Evolutionary conservation across 2,113 vertebrate species (phyloP).

Genomic region (Pseudorectes ferrugineus): DNA sequence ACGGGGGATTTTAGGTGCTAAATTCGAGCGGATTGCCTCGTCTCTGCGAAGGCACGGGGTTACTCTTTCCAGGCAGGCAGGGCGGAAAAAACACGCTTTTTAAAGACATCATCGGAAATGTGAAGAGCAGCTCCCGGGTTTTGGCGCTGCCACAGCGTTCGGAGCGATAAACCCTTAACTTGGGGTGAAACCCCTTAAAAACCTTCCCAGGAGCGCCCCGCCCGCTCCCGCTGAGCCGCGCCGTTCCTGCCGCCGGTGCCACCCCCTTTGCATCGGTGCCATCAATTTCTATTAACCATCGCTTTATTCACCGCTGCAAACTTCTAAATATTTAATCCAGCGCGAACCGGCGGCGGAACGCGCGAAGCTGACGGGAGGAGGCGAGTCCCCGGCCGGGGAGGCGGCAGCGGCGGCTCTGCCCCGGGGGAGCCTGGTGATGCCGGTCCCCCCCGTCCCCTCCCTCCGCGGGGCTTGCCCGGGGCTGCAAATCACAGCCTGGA

Average conservation of each 20-base stretch:
- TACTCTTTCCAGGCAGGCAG: neutral
- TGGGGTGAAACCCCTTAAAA: slow-evolving; percentile 22
- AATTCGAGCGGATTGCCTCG: neutral
- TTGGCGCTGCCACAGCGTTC: neutral
- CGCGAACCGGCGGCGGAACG: slow-evolving; percentile 17
- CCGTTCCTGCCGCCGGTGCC: neutral
- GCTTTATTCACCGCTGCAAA: slow-evolving; percentile 60
- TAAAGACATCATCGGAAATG: neutral
- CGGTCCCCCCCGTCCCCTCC: neutral
- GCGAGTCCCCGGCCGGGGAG: neutral
- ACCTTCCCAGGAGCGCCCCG: neutral
- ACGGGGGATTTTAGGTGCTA: neutral
- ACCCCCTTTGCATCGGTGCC: slow-evolving; percentile 25
- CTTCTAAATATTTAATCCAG: slow-evolving; percentile 60
- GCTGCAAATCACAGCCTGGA: neutral
- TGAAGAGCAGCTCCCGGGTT: neutral
- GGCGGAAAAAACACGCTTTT: neutral
- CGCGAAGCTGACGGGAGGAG: neutral
- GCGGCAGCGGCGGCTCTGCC: neutral
- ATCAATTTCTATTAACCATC: slow-evolving; percentile 47
- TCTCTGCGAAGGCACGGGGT: neutral
- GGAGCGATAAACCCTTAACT: neutral
- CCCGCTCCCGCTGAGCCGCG: neutral
- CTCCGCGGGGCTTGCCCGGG: neutral
- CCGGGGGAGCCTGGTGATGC: slow-evolving; percentile 22